A percentile compares a stretch with the other conserved stretches of the same genome.
Evolutionary conservation across 2,797 vertebrate species (phyloP).

Genomic region (Neomorphus geoffroyi): DNA sequence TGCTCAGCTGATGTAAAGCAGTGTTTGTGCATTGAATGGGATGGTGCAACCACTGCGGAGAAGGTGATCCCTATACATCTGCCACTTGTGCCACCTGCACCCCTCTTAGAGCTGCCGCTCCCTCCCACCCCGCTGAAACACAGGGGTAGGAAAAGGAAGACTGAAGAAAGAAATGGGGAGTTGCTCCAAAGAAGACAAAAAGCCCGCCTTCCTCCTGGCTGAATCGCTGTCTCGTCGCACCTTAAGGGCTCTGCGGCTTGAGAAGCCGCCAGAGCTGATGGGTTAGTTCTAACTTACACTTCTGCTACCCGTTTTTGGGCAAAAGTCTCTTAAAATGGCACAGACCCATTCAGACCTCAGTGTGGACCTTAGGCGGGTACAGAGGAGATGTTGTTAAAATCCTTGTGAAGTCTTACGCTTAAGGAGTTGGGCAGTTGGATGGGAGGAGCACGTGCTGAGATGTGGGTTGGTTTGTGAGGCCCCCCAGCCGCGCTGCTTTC

Average conservation of each 20-base stretch:
- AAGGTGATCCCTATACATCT: neutral
- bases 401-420: neutral
- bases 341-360: neutral
- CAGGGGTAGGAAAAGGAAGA: neutral
- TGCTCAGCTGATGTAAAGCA: neutral
- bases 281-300: neutral
- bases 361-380: neutral
- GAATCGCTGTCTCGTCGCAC: neutral
- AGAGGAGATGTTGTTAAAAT: neutral
- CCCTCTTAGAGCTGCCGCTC: neutral
- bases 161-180: neutral
- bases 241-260: neutral
- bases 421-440: neutral
- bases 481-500: neutral
- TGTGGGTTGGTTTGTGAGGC: neutral
- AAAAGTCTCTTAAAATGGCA: neutral
- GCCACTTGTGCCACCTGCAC: fast-evolving
- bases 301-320: neutral
- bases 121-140: neutral
- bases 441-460: neutral
- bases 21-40: neutral
- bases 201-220: neutral
- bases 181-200: neutral
- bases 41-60: neutral
- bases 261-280: neutral